A percentile compares a stretch with the other conserved stretches of the same genome.
These are phyloP conservation scores for Cephus pygmeus DNA, from an alignment of 2,888 invertebrate genomes.

Conservation along the genomic window DNA sequence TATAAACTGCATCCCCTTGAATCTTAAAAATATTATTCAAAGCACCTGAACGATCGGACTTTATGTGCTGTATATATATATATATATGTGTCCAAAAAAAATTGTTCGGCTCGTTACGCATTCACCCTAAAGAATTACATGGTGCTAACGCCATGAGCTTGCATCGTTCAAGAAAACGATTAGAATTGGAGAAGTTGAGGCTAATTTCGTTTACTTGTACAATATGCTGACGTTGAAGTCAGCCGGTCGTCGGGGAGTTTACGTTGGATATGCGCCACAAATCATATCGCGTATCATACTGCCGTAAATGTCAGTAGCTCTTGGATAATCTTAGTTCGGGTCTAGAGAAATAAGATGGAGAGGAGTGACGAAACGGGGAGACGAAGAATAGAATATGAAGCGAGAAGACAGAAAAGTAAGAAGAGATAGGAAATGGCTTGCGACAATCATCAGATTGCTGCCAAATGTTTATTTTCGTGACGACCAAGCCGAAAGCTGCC, in stretches of 20 bases:
- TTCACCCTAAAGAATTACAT: background rate
- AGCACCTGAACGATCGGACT: background rate
- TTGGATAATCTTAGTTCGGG: slow-evolving; percentile 27
- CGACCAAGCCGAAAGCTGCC: background rate
- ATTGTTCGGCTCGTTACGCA: background rate
- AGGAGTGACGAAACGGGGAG: slow-evolving; percentile 8
- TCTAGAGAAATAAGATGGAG: slow-evolving; percentile 7
- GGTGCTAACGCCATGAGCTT: background rate
- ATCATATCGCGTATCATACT: slow-evolving; percentile 31
- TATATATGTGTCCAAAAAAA: too few species aligned
- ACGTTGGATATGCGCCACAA: slow-evolving; percentile 32
- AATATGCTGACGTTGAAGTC: background rate
- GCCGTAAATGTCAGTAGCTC: slow-evolving; percentile 25
- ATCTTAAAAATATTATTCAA: background rate
- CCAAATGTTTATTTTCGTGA: slow-evolving; percentile 30
- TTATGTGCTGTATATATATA: background rate
- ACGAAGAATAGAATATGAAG: slow-evolving; percentile 17
- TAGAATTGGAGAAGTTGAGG: background rate
- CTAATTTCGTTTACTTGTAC: background rate
- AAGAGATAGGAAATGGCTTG: slow-evolving; percentile 8
- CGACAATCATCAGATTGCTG: slow-evolving; percentile 3
- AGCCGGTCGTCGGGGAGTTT: slow-evolving; percentile 24
- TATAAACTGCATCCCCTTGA: background rate
- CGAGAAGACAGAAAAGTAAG: slow-evolving; percentile 17
- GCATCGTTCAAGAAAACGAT: background rate